Percentiles rank a stretch among this genome's conserved stretches.
Evolutionary conservation across 2,888 invertebrate species (phyloP).

Genomic region (Megastigmus dorsalis): DNA sequence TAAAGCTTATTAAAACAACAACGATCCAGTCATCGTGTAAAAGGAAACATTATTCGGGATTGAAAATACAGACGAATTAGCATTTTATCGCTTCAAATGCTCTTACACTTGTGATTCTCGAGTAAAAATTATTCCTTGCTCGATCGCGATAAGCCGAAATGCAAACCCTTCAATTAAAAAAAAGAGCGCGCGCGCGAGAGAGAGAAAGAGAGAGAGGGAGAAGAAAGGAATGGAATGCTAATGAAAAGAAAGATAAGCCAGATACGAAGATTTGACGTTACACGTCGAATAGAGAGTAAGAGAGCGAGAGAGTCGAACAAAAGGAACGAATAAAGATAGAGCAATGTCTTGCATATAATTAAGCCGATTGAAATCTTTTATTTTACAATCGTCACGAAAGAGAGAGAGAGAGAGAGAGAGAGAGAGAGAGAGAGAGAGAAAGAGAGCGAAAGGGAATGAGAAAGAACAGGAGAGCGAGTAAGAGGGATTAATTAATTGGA

Average conservation of each 20-base stretch:
- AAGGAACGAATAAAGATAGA: not conserved
- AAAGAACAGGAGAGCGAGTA: not conserved
- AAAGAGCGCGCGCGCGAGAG: not conserved
- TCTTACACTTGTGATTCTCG: not conserved
- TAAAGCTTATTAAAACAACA: too few relatives aligned
- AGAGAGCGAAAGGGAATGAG: not conserved
- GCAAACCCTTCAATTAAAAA: not conserved
- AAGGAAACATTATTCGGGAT: not conserved
- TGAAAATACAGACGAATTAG: not conserved
- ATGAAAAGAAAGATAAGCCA: not conserved
- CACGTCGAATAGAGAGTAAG: constrained; percentile 2
- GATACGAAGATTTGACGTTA: constrained; percentile 24
- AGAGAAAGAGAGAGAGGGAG: not conserved
- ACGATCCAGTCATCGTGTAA: too few relatives aligned
- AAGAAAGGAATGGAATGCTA: not conserved
- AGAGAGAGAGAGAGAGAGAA: not conserved
- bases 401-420: not conserved
- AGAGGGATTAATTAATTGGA: constrained; percentile 26
- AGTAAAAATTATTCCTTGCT: not conserved
- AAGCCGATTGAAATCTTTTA: constrained; percentile 40
- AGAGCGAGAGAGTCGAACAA: not conserved
- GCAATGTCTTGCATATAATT: constrained; percentile 28
- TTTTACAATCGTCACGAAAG: constrained; percentile 10
- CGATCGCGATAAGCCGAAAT: not conserved
- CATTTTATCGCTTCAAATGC: not conserved